Evolutionary conservation across 53 echinoderm and acorn worm species (phyloP), one percentile per base, ranked within the genome.

Genomic region (Echinometra lucunter): DNA sequence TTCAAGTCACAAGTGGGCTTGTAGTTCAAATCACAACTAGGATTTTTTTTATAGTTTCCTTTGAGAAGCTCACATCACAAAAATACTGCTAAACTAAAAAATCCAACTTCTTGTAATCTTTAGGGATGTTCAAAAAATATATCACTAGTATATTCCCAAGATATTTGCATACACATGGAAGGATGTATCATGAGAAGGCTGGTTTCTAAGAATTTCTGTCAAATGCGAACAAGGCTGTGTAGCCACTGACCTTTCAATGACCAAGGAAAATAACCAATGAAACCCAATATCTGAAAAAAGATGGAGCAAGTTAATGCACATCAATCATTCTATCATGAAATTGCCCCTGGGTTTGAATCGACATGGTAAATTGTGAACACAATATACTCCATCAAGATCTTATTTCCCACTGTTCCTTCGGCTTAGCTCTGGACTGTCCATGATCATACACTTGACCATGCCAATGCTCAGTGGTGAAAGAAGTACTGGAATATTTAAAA

Each of bases 221-320:
- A 37, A 38, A 90, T 42, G 23, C 10, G 25, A 58, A 90, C 90
- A 88, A 28, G 57, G 40, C 63, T 21, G 3, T 21, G 3, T 23
- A 47, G 58, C 58, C 58, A 38, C 17, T 90, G 63, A 63, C 90
- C 58, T 90, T 60, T 32, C 58, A 90, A 60, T 58, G 37, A 37
- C 63, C 90, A 90, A 60, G 58, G 10, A 90, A 90, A 90, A 90
- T 58, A 90, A 90, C 40, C 90, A 90, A 58, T 37, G 58, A 90
- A 60, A 63, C 85, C 37, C 49, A 85, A 85, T 85, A 47, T 49
- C 47, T 85, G 82, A 85, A n/a, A 35, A n/a, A 49, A 85, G 85
- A 85, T 85, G 85, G 85, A 85, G 49, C 53, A 85, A 85, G 47
- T 85, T 90, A 90, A 58, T 63, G 38, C 90, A 35, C 90, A 90